Evolutionary conservation across 2,113 vertebrate genomes (phyloP).

Genomic region (Origma solitaria): DNA sequence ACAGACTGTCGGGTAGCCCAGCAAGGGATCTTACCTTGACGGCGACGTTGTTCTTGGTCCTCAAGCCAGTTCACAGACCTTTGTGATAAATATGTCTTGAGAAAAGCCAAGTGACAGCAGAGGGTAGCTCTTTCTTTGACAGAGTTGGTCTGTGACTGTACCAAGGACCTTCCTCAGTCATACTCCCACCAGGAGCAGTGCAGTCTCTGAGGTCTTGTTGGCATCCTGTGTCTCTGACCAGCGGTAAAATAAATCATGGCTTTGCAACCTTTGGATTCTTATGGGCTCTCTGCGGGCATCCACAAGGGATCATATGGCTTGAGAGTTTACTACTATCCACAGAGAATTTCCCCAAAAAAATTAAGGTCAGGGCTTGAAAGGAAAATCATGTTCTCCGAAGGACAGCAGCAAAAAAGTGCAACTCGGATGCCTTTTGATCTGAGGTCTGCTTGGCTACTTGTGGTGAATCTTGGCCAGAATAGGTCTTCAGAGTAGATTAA

Average conservation of each 20-base stretch:
- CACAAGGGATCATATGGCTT: background rate
- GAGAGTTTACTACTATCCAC: background rate
- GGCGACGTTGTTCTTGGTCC: accelerated
- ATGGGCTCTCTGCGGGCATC: background rate
- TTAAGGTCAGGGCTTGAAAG: background rate
- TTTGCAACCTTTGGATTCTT: background rate
- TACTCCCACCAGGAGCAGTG: background rate
- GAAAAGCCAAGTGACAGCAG: background rate
- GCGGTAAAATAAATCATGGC: background rate
- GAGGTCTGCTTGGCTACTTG: background rate
- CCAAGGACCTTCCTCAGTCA: background rate
- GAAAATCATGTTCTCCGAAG: background rate
- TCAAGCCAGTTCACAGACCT: background rate
- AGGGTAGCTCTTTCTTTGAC: background rate
- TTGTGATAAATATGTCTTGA: background rate
- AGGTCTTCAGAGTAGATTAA: background rate
- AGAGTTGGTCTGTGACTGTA: background rate
- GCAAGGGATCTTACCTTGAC: background rate
- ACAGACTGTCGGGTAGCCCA: background rate
- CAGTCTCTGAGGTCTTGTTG: background rate
- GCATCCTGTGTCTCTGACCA: background rate
- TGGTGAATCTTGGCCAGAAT: background rate
- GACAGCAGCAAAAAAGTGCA: background rate
- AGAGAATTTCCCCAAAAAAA: background rate
- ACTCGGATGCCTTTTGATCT: background rate